Conservation (phyloP, 2,797 vertebrate genomes). For the Nannoperca obscura region DNA sequence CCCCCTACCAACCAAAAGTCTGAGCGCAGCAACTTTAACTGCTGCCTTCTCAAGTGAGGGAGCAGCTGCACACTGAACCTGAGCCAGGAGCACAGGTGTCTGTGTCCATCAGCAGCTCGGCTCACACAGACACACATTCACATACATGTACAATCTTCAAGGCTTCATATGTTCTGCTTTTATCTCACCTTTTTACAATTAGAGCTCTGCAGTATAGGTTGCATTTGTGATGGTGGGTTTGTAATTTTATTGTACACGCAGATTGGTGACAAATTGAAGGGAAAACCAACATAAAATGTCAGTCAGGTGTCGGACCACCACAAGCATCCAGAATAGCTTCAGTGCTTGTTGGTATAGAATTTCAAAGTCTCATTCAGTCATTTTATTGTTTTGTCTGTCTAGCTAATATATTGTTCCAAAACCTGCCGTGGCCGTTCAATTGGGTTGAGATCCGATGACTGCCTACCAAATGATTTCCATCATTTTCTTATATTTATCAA, state of each 20-base stretch:
- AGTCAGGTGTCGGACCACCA: background rate
- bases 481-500: slow-evolving; percentile 15
- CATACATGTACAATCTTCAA: slow-evolving; percentile 10
- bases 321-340: background rate
- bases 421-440: background rate
- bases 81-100: slow-evolving; percentile 85
- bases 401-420: background rate
- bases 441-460: background rate
- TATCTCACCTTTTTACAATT: background rate
- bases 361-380: background rate
- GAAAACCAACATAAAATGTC: background rate
- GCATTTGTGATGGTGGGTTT: too few relatives aligned
- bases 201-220: background rate
- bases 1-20: slow-evolving; percentile 75
- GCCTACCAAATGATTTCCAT: background rate
- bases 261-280: background rate
- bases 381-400: background rate
- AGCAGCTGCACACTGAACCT: slow-evolving; percentile 86
- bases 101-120: slow-evolving; percentile 78
- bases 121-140: slow-evolving; percentile 36
- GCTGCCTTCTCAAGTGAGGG: slow-evolving; percentile 79
- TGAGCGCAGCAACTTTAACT: slow-evolving; percentile 86
- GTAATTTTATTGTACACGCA: background rate
- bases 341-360: background rate
- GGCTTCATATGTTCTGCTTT: slow-evolving; percentile 11